phyloP scores from a whole-genome alignment of 2,113 vertebrate genomes.

The Hyperopisus bebe region DNA sequence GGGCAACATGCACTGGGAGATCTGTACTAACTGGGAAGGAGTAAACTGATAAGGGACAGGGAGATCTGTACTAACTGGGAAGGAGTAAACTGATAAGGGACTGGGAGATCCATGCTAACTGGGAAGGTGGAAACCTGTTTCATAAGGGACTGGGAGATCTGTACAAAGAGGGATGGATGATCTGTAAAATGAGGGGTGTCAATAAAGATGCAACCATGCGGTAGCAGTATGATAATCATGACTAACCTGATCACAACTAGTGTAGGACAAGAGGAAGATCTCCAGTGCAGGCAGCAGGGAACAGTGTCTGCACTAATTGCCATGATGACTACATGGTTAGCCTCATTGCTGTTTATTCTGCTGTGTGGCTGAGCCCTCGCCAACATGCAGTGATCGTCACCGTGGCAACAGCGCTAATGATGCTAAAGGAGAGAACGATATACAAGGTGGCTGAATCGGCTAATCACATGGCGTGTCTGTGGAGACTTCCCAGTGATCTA shows the following conservation, averaged over 20 bases:
- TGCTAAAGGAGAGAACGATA: not conserved
- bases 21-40: not conserved
- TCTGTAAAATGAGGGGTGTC: not conserved
- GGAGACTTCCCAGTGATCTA: not conserved
- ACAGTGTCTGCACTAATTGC: not conserved
- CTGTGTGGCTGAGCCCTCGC: too few relatives aligned
- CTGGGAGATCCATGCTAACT: not conserved
- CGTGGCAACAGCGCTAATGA: not conserved
- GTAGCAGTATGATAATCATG: conserved; percentile 44
- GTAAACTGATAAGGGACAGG: not conserved
- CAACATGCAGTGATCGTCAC: not conserved
- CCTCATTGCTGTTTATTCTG: not conserved
- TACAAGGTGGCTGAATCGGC: not conserved
- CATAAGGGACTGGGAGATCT: not conserved
- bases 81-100: not conserved
- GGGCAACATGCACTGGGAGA: not conserved
- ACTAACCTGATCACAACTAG: conserved; percentile 39
- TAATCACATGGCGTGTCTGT: not conserved
- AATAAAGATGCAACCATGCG: conserved; percentile 36
- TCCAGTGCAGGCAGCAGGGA: conserved; percentile 11
- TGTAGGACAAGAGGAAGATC: conserved; percentile 36
- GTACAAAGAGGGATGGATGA: not conserved
- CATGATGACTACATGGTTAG: not conserved
- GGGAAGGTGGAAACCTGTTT: not conserved
- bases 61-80: not conserved